Percentiles rank a stretch among this genome's conserved stretches.
These are phyloP conservation scores for Carcina quercana DNA, from an alignment of 2,888 invertebrate species.

Conservation along the genomic window DNA sequence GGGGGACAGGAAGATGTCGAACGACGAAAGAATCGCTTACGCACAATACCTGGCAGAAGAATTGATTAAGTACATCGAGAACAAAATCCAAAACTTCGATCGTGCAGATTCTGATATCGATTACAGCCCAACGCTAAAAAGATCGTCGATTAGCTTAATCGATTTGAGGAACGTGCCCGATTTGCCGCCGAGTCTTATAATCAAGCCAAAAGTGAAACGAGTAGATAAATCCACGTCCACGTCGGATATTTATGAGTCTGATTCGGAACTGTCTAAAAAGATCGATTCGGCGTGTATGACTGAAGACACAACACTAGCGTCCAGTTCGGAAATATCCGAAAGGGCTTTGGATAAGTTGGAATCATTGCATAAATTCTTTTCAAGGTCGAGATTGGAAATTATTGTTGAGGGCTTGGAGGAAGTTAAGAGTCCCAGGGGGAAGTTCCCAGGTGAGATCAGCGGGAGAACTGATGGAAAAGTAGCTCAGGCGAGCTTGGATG, in stretches of 20 bases:
- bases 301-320: slow-evolving; percentile 48
- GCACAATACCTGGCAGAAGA: slow-evolving; percentile 46
- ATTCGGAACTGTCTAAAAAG: slow-evolving; percentile 46
- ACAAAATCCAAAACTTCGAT: slow-evolving; percentile 40
- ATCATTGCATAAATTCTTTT: slow-evolving; percentile 59
- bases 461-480: slow-evolving; percentile 29
- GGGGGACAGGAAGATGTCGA: slow-evolving; percentile 33
- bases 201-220: slow-evolving; percentile 52
- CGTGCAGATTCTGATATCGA: slow-evolving; percentile 52
- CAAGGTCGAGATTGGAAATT: slow-evolving; percentile 59
- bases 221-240: slow-evolving; percentile 64
- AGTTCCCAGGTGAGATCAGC: slow-evolving; percentile 6
- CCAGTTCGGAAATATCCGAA: slow-evolving; percentile 47
- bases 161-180: slow-evolving; percentile 62
- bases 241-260: slow-evolving; percentile 53
- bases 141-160: slow-evolving; percentile 55
- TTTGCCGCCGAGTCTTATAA: slow-evolving; percentile 56
- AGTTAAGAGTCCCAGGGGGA: slow-evolving; percentile 30
- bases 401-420: slow-evolving; percentile 62
- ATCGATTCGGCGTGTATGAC: slow-evolving; percentile 58
- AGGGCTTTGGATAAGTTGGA: slow-evolving; percentile 59
- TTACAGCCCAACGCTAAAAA: slow-evolving; percentile 39
- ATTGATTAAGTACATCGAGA: slow-evolving; percentile 47
- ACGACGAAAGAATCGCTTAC: slow-evolving; percentile 36
- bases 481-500: slow-evolving; percentile 60